Evolutionary conservation across 2,113 vertebrate genomes (phyloP), one percentile per base, ranked within the genome.

Genomic region (Catharus fuscescens): DNA sequence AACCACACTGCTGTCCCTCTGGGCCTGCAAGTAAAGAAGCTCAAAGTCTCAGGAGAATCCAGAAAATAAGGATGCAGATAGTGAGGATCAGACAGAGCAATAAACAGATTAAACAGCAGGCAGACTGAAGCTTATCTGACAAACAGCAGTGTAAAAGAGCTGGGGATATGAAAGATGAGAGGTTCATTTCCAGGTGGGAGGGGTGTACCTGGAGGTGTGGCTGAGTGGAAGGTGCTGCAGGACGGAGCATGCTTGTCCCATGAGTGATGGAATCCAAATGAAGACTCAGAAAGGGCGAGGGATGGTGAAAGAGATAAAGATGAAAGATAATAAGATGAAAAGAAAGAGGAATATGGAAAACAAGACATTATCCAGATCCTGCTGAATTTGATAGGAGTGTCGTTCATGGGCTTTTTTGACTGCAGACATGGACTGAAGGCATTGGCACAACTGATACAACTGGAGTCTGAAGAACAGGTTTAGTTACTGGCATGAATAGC

Each of bases 51-150:
- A 18, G 32, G 62, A 83, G 79, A 92, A 74, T 57, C 21, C 5
- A 42, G 50, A 91, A 73, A 77, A 80, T 57, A 67, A 92, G 80
- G 45, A 80, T 93, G 79, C 85, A 97, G 76, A 64, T 92, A 88
- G 71, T 65, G 29, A 90, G 26, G 67, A 95, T 57, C 76, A 90
- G 50, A 77, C 38, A 48, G 74, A 93, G 59, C 32, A 90, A 88
- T 61, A 81, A 80, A 74, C 45, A 90, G 79, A 86, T 65, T 69
- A 90, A 93, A 90, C 42, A 77, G 60, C 64, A 86, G 54, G 50
- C 72, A 93, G 52, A 54, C 54, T 86, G 85, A 91, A 72, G 52
- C 64, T 80, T 83, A 70, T 79, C 79, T 86, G 74, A 61, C 67
- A 89, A 82, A 80, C 18, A 85, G 36, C 53, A 85, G 48, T 53